Percentiles rank a stretch among this genome's conserved stretches.
phyloP scores from a whole-genome alignment of 2,113 vertebrate genomes.

The Grantiella picta region DNA sequence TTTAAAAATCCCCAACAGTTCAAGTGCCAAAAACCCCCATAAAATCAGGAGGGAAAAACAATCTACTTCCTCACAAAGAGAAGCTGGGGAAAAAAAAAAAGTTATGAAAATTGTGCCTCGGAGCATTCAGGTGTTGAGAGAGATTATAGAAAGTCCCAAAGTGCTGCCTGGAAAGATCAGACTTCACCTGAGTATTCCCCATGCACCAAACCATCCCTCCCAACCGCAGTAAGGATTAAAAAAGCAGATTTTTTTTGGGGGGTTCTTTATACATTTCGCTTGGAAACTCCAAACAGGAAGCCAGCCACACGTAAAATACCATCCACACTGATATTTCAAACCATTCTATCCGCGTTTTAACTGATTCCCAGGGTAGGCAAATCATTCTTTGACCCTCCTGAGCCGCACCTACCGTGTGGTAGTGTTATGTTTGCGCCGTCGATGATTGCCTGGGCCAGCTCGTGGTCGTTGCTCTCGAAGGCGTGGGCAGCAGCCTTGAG shows the following conservation, averaged over 20 bases:
- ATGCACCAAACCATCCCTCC: background rate
- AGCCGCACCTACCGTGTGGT: slow-evolving; percentile 85
- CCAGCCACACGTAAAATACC: background rate
- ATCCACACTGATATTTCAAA: background rate
- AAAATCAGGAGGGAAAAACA: background rate
- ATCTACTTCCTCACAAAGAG: background rate
- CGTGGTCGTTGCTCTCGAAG: slow-evolving; percentile 95
- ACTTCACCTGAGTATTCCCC: background rate
- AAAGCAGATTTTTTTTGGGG: background rate
- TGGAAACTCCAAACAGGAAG: background rate
- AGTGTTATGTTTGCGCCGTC: slow-evolving; percentile 96
- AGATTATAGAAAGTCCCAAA: background rate
- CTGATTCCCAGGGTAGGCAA: too few species aligned
- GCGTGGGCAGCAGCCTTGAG: slow-evolving; percentile 92
- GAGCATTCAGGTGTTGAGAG: background rate
- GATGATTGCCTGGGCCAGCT: slow-evolving; percentile 96
- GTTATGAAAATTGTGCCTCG: background rate
- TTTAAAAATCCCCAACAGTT: background rate
- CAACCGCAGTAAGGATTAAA: rapidly evolving
- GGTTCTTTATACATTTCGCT: background rate
- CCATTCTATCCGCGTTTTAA: background rate
- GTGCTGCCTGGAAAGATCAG: background rate
- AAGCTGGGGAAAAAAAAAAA: background rate
- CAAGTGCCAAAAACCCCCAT: background rate
- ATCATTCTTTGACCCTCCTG: background rate